Evolutionary conservation across 2,113 vertebrate species (phyloP).

Genomic region (Neolamprologus tretocephalus): DNA sequence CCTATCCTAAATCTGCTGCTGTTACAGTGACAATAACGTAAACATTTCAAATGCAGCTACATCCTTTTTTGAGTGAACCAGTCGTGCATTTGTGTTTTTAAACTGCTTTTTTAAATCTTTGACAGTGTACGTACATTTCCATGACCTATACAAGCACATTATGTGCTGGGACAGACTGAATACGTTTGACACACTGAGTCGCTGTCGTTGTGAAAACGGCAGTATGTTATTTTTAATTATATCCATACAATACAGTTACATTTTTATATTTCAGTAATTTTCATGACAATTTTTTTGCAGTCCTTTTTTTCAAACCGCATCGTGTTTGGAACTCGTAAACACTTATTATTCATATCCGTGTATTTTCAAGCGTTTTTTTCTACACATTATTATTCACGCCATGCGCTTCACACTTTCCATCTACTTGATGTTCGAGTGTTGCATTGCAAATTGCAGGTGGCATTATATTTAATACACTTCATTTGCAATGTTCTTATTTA

Average conservation of each 20-base stretch:
- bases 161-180: neutral
- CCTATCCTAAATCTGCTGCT: neutral
- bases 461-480: constrained; percentile 14
- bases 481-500: constrained; percentile 2
- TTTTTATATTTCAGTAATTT: neutral
- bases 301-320: neutral
- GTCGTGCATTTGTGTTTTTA: neutral
- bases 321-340: neutral
- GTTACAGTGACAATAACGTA: neutral
- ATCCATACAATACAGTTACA: neutral
- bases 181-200: neutral
- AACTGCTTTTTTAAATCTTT: neutral
- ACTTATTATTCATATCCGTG: neutral
- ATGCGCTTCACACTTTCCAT: neutral
- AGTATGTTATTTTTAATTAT: neutral
- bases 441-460: neutral
- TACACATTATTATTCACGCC: neutral
- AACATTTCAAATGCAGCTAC: neutral
- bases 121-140: neutral
- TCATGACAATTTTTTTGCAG: neutral
- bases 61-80: neutral
- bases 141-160: neutral
- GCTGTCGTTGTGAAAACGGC: neutral
- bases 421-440: neutral
- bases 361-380: neutral